phyloP scores from a whole-genome alignment of 2,797 vertebrate genomes.

The Enteromius mattozi region DNA sequence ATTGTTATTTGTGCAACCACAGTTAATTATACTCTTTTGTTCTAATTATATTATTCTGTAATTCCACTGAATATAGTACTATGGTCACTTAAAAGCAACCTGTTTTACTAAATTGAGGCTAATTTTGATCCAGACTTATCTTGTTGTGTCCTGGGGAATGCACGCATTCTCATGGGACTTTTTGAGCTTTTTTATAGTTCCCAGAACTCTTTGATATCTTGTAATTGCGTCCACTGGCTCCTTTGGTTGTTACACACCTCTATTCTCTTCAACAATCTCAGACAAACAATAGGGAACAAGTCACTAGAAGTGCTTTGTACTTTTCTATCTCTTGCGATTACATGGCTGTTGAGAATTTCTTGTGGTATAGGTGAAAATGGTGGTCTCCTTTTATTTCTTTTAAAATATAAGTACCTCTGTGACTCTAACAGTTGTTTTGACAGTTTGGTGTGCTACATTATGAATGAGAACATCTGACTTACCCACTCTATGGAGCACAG shows the following conservation, averaged over 20 bases:
- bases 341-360: conserved; percentile 3
- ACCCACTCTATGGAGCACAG: conserved; percentile 1
- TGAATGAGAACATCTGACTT: conserved; percentile 40
- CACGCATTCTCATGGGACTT: conserved; percentile 33
- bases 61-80: conserved; percentile 27
- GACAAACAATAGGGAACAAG: not conserved
- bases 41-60: not conserved
- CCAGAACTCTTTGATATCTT: conserved; percentile 53
- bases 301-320: not conserved
- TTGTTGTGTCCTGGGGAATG: conserved; percentile 50
- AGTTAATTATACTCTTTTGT: conserved; percentile 2
- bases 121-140: conserved; percentile 26
- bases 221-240: conserved; percentile 62
- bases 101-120: conserved; percentile 24
- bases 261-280: not conserved
- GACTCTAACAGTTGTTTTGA: conserved; percentile 34
- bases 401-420: conserved; percentile 30
- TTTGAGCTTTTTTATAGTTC: conserved; percentile 24
- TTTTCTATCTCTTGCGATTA: not conserved
- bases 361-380: not conserved
- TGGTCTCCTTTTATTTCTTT: conserved; percentile 19
- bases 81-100: conserved; percentile 13
- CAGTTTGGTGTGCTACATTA: conserved; percentile 41
- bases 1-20: conserved; percentile 34
- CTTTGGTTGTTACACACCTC: conserved; percentile 33